Base-by-base conservation (phyloP, 37 sponge, comb jelly and placozoan species). In the Haliclona indistincta region DNA sequence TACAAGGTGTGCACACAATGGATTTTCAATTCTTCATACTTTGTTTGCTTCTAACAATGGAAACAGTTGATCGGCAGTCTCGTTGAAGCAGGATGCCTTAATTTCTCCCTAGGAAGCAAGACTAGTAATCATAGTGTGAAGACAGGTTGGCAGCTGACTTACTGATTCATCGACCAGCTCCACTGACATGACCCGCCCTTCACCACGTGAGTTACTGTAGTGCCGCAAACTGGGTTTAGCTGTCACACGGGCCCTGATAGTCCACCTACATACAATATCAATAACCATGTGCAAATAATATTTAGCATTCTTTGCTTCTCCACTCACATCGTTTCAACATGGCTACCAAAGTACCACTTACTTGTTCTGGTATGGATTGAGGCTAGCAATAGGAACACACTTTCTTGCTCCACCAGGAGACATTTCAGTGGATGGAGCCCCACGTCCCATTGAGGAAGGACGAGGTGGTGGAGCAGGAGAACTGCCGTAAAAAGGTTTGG, bases 281-380 rank as follows among this genome's bases (percentile, higher is more conserved):
- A 47, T 17, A 47, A 47, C 13, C 49, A 47, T 17, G 13, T 47
- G 49, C 13, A 47, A 47, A 47, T 17, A 47, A 17, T n/a, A n/a
- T n/a, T n/a, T n/a, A n/a, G n/a, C n/a, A n/a, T n/a, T n/a, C n/a
- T n/a, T n/a, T n/a, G n/a, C n/a, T n/a, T n/a, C n/a, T n/a, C n/a
- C n/a, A n/a, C n/a, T n/a, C n/a, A n/a, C n/a, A 53, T 8, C 22
- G 28, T 22, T 8, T 11, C 4, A 63, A 74, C 23, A 2, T 37
- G 26, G 25, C 23, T 17, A 70, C 36, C 74, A 25, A n/a, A 34
- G 39, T 78, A 43, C 7, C 3, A 41, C 76, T 83, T 71, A 81
- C 82, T 81, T 87, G 73, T 79, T 85, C 80, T 96, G 96, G 64
- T 92, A 96, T 34, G 96, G 93, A 65, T 77, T 96, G 44, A 96